Percentiles rank a stretch among this genome's conserved stretches.
These are phyloP conservation scores for Noctua janthina DNA, from an alignment of 2,888 invertebrate species.

Conservation along the genomic window DNA sequence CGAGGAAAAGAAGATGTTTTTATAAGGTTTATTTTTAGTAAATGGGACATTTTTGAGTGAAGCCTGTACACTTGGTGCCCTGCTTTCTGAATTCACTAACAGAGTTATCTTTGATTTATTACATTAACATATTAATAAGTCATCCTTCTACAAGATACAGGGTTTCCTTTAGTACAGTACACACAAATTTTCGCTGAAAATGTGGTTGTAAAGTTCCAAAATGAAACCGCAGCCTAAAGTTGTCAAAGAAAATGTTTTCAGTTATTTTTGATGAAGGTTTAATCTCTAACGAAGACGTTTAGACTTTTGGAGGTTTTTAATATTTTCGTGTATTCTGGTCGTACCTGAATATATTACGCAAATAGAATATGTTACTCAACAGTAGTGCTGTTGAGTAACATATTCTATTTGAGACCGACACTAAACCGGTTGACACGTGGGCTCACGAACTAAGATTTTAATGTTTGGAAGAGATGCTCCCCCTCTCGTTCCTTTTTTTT, in stretches of 20 bases:
- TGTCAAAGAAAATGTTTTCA: slow-evolving; percentile 9
- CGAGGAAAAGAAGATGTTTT: background rate
- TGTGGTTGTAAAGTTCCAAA: background rate
- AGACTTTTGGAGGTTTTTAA: slow-evolving; percentile 8
- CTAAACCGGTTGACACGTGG: no score
- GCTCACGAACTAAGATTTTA: no score
- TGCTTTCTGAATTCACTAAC: background rate
- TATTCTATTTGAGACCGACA: no score
- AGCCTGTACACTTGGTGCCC: background rate
- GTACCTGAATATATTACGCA: background rate
- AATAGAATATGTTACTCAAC: background rate
- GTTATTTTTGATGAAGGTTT: slow-evolving; percentile 23
- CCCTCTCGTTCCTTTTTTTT: no score
- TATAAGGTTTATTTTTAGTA: background rate
- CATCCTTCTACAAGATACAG: background rate
- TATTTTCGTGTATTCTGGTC: slow-evolving; percentile 3
- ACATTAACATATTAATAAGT: background rate
- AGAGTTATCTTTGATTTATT: background rate
- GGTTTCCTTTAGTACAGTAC: background rate
- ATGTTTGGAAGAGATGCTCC: no score
- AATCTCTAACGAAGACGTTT: background rate
- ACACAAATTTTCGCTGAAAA: background rate
- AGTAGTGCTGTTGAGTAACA: no score
- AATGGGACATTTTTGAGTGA: background rate
- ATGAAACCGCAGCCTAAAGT: slow-evolving; percentile 11